phyloP scores from a whole-genome alignment of 2,113 vertebrate species.

The Holacanthus passer region DNA sequence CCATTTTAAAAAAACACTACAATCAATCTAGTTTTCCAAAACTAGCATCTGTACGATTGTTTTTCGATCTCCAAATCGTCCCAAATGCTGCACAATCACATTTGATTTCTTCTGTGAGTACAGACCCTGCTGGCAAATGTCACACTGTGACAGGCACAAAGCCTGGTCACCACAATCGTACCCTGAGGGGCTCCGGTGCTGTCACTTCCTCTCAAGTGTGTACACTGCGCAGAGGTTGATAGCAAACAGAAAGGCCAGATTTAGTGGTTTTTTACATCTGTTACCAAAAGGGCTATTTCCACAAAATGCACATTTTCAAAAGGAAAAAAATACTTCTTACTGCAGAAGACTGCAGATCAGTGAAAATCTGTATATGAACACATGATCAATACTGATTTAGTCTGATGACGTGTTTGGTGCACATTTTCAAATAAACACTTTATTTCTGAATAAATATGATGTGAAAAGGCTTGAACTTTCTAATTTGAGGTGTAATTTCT shows the following conservation, averaged over 20 bases:
- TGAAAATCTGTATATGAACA: not conserved
- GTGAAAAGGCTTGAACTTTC: not conserved
- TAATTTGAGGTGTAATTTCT: constrained; percentile 30
- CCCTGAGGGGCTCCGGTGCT: constrained; percentile 70
- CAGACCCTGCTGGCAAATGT: constrained; percentile 84
- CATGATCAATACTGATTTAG: not conserved
- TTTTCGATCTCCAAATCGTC: constrained; percentile 38
- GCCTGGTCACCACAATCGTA: constrained; percentile 67
- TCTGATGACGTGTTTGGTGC: not conserved
- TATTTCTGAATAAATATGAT: not conserved
- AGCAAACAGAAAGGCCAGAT: constrained; percentile 49
- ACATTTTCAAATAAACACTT: not conserved
- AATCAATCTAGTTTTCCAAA: constrained; percentile 11
- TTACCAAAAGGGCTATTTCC: constrained; percentile 38
- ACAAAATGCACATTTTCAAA: constrained; percentile 34
- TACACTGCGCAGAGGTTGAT: constrained; percentile 56
- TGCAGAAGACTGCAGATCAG: not conserved
- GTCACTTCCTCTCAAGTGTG: constrained; percentile 78
- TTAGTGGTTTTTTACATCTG: constrained; percentile 55
- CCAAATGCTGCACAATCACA: constrained; percentile 78
- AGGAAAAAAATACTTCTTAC: too few species aligned
- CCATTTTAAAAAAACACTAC: constrained; percentile 11
- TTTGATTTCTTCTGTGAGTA: constrained; percentile 75
- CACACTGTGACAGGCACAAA: constrained; percentile 78
- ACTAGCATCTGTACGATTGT: constrained; percentile 45